These are phyloP conservation scores for Tiphia femorata DNA, from an alignment of 2,888 invertebrate genomes.

Conservation along the genomic window DNA sequence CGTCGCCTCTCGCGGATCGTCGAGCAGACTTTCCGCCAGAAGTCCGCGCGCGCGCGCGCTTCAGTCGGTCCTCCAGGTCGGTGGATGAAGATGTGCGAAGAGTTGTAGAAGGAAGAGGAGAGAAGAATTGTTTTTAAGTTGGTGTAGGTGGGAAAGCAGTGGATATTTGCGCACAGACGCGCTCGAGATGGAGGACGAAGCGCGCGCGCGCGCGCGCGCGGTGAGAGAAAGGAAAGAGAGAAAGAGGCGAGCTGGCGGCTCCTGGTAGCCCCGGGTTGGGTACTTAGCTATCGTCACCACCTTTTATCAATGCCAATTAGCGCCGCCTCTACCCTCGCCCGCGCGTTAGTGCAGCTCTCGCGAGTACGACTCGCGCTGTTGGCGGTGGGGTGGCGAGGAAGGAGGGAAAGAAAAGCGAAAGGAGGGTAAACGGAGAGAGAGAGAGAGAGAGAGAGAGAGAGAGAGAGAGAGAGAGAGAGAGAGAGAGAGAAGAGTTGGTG, in stretches of 20 bases:
- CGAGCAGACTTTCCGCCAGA: slow-evolving; percentile 26
- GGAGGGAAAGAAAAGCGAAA: too few relatives aligned
- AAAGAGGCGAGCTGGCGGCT: slow-evolving; percentile 3
- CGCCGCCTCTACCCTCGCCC: slow-evolving; percentile 47
- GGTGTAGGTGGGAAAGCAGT: slow-evolving; percentile 2
- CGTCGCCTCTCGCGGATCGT: slow-evolving; percentile 18
- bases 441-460: slow-evolving; percentile 5
- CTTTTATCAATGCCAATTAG: slow-evolving; percentile 66
- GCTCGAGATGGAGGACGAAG: too few relatives aligned
- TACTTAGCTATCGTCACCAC: slow-evolving; percentile 60
- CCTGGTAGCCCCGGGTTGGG: slow-evolving; percentile 25
- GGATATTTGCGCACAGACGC: slow-evolving; percentile 11
- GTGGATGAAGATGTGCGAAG: neutral
- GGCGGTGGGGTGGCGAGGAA: too few relatives aligned
- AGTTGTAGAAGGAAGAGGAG: neutral
- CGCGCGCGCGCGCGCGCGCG: too few relatives aligned
- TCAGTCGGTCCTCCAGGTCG: neutral
- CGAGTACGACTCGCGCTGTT: too few relatives aligned
- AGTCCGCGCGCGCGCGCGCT: neutral
- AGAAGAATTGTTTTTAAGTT: too few relatives aligned
- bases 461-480: slow-evolving; percentile 16
- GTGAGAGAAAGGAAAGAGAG: neutral
- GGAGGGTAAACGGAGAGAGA: neutral
- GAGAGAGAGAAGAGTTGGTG: slow-evolving; percentile 1
- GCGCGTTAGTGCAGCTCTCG: slow-evolving; percentile 28